Conservation (phyloP, 2,888 invertebrate genomes). For the Apocheima hispidaria region DNA sequence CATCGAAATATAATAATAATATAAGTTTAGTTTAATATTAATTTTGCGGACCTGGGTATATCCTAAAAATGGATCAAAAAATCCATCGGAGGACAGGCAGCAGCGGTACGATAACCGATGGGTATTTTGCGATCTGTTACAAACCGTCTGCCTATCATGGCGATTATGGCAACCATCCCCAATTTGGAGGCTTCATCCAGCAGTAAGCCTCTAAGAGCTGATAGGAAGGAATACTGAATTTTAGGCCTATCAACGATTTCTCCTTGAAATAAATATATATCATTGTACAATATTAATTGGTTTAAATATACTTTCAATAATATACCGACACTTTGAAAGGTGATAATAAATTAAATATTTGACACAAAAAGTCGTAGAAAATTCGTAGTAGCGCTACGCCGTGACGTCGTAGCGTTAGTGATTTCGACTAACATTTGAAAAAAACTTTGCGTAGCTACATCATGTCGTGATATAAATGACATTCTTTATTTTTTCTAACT, state of each 20-base stretch:
- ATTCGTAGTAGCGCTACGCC: constrained; percentile 32
- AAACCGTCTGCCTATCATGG: no score
- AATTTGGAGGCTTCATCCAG: no score
- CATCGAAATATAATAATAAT: background rate
- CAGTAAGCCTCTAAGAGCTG: no score
- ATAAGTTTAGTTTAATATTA: background rate
- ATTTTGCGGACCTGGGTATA: no score
- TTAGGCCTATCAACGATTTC: background rate
- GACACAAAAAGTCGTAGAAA: constrained; percentile 27
- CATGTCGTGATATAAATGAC: background rate
- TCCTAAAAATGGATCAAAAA: no score
- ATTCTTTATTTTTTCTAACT: background rate
- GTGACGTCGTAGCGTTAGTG: background rate
- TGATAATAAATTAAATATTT: constrained; percentile 1
- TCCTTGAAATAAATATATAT: background rate
- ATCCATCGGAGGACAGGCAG: no score
- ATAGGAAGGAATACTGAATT: no score
- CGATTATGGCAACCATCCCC: no score
- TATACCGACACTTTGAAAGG: constrained; percentile 7
- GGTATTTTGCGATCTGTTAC: no score
- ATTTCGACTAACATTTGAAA: background rate
- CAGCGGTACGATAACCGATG: no score
- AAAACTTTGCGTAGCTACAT: background rate
- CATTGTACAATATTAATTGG: background rate
- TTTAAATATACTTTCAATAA: background rate